phyloP scores from a whole-genome alignment of 1,140 invertebrate genomes.

The Diachasmimorpha longicaudata region DNA sequence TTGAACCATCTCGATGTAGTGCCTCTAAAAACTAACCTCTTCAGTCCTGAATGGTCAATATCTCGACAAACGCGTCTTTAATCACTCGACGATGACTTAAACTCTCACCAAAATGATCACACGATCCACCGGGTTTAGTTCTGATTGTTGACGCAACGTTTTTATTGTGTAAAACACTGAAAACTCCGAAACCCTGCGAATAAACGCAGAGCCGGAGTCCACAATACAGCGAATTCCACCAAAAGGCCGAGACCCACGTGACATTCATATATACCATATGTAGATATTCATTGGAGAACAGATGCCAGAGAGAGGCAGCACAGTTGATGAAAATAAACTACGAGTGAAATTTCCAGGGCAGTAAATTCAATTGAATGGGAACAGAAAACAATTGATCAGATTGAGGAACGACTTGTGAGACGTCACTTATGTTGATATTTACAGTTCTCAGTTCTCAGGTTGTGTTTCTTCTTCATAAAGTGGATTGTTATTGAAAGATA shows the following conservation, averaged over 20 bases:
- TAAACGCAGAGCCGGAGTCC: neutral
- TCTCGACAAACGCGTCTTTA: neutral
- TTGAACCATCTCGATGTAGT: neutral
- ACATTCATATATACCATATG: neutral
- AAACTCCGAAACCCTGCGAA: neutral
- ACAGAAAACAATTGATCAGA: neutral
- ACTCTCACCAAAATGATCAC: neutral
- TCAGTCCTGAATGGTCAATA: neutral
- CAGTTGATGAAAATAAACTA: neutral
- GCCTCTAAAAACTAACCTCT: neutral
- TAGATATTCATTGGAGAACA: neutral
- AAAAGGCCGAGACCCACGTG: neutral
- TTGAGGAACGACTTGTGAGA: neutral
- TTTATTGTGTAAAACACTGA: neutral
- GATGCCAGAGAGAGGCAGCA: neutral
- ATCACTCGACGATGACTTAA: neutral
- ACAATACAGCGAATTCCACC: neutral
- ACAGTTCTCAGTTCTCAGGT: neutral
- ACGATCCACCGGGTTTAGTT: neutral
- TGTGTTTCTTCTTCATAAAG: neutral
- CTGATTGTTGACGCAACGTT: neutral
- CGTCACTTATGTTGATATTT: neutral
- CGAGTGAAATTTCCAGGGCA: neutral
- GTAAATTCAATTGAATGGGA: neutral
- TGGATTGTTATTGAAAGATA: too few relatives aligned